Base-by-base conservation (phyloP, 1,140 invertebrate species). In the Bombus cullumanus region DNA sequence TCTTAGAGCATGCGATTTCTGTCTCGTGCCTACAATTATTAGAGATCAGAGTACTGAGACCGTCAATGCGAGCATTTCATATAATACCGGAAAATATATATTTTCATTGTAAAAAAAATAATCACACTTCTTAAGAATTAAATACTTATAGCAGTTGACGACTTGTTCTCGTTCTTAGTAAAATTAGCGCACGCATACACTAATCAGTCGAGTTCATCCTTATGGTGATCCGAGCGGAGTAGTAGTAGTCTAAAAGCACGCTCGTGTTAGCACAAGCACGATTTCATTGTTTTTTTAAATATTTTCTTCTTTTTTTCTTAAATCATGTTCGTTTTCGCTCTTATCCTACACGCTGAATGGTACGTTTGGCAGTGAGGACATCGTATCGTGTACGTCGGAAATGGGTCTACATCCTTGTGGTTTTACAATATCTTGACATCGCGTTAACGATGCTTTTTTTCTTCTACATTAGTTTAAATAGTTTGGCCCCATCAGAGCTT, bases 31-130 rank as follows among this genome's bases (percentile, higher is more conserved):
- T 64, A 75, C 59, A 31, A 74, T 15, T 37, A 34, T 74, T 72
- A 77, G 75, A 85, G 86, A 86, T 86, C 83, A 77, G 84, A 84
- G 53, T 88, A 90, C 89, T 91, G 89, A 92, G 89, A 91, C 64
- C 22, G 57, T 91, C 87, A 83, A 91, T 91, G 92, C 93, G 92
- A 94, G 94, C 94, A 91, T 95, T 95, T 95, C 94, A 95, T 94
- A 95, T 94, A 94, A 95, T 93, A 92, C 93, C 91, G 94, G 93
- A 95, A 95, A 94, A 95, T 95, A 95, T 95, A 94, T 94, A 95
- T 95, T 94, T 93, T 94, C 89, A 89, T 92, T 88, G 92, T 94
- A 94, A 94, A 94, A 94, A 95, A 95, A 95, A 95, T 95, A 95
- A 95, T 94, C 92, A 93, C 93, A 91, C 93, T 94, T 88, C 93